A percentile compares a stretch with the other conserved stretches of the same genome.
Conservation (phyloP, 2,888 invertebrate genomes). For the Morpho deidamia region DNA sequence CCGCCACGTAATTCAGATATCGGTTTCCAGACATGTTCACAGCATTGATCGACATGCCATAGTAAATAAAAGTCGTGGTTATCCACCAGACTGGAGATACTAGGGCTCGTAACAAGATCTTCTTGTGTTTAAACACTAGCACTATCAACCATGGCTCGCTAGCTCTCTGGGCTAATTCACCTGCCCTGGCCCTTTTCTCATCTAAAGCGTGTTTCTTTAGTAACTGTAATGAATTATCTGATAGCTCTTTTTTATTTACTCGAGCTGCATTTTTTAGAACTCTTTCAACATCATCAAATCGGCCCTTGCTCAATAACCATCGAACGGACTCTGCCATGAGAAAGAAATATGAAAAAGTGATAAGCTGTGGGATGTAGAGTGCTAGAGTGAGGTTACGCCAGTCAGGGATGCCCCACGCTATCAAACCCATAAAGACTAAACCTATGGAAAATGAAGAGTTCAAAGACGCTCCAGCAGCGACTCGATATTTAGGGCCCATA, state of each 20-base stretch:
- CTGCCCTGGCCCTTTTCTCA: constrained; percentile 33
- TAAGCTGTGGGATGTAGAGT: constrained; percentile 82
- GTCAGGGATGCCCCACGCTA: constrained; percentile 82
- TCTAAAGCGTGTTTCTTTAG: constrained; percentile 38
- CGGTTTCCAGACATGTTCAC: constrained; percentile 82
- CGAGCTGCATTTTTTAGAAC: constrained; percentile 80
- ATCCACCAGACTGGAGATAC: constrained; percentile 83
- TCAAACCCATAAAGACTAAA: constrained; percentile 80
- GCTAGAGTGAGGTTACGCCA: constrained; percentile 83
- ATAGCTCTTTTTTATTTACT: constrained; percentile 68
- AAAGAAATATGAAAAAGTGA: constrained; percentile 82
- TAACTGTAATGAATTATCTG: constrained; percentile 42
- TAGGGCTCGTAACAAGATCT: constrained; percentile 58
- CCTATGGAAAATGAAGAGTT: constrained; percentile 84
- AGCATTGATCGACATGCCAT: constrained; percentile 84
- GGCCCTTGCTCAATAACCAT: constrained; percentile 85
- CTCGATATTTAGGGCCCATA: constrained; percentile 83
- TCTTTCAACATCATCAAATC: constrained; percentile 80
- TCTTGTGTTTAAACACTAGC: constrained; percentile 44
- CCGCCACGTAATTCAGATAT: constrained; percentile 81
- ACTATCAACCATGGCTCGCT: constrained; percentile 51
- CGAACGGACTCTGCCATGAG: constrained; percentile 83
- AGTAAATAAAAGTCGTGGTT: constrained; percentile 84
- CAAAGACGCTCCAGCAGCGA: constrained; percentile 82
- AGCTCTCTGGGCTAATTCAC: constrained; percentile 28